Conservation (phyloP, 2,888 invertebrate genomes). For the Enchytraeus crypticus region DNA sequence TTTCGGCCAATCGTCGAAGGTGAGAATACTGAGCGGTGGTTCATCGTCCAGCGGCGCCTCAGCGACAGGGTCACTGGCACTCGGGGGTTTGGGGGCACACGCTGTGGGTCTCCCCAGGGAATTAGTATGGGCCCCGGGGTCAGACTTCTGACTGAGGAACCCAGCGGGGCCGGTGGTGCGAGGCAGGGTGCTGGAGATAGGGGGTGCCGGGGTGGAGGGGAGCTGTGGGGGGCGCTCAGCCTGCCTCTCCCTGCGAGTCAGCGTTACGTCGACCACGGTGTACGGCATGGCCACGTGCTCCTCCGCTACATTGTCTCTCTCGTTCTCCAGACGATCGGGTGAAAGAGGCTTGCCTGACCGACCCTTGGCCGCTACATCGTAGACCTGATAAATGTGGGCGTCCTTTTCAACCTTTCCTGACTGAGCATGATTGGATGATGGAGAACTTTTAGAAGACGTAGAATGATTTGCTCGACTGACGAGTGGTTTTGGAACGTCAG, state of each 20-base stretch:
- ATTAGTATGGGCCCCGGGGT: too few species aligned
- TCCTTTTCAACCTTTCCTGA: too few species aligned
- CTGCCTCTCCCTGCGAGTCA: not conserved
- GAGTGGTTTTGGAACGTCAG: too few species aligned
- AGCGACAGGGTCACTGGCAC: too few species aligned
- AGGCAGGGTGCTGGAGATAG: not conserved
- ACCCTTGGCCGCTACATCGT: slow-evolving; percentile 13
- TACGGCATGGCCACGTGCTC: slow-evolving; percentile 12
- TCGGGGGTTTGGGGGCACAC: too few species aligned
- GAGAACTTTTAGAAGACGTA: not conserved
- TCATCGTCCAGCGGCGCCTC: too few species aligned
- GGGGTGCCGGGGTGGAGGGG: not conserved
- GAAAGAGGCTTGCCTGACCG: slow-evolving; percentile 9
- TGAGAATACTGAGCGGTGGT: too few species aligned
- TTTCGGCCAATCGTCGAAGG: not conserved
- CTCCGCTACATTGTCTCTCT: not conserved
- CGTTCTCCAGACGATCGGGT: not conserved
- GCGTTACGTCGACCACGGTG: slow-evolving; percentile 15
- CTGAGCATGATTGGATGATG: too few species aligned
- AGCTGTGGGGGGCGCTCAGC: not conserved
- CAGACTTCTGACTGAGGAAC: too few species aligned
- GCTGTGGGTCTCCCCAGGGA: too few species aligned
- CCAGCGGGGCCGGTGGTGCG: too few species aligned
- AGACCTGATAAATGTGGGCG: slow-evolving; percentile 10
- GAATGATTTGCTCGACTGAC: not conserved